These are phyloP conservation scores for Timema podura DNA, from an alignment of 2,888 invertebrate genomes.

Conservation along the genomic window DNA sequence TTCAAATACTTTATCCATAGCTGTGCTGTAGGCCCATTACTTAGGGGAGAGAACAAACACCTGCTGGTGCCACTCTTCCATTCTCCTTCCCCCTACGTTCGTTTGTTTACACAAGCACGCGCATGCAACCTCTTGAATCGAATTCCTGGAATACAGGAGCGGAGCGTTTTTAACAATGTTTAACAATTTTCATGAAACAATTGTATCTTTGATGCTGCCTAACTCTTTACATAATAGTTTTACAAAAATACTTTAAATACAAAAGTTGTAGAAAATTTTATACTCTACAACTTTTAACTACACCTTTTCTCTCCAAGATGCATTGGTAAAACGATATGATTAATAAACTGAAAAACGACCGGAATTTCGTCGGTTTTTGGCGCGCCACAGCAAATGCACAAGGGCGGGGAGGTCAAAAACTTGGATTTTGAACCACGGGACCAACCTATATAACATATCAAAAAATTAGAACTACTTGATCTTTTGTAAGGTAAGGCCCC, in stretches of 20 bases:
- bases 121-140: too few relatives aligned
- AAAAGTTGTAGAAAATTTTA: not conserved
- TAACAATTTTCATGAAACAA: not conserved
- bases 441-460: too few relatives aligned
- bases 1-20: conserved; percentile 28
- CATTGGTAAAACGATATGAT: not conserved
- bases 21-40: conserved; percentile 23
- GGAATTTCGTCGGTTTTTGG: not conserved
- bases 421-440: too few relatives aligned
- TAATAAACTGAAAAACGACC: not conserved
- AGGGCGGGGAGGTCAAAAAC: too few relatives aligned
- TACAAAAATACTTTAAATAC: not conserved
- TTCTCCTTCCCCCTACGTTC: too few relatives aligned
- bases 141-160: too few relatives aligned
- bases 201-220: not conserved
- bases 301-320: not conserved
- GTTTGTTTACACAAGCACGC: too few relatives aligned
- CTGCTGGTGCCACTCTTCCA: too few relatives aligned
- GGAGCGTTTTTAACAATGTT: too few relatives aligned
- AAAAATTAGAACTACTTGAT: too few relatives aligned
- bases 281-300: not conserved
- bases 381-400: too few relatives aligned
- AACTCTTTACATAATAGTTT: not conserved
- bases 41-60: not conserved
- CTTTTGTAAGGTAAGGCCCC: too few relatives aligned